Evolutionary conservation across 2,797 vertebrate species (phyloP).

Genomic region (Trichosurus vulpecula): DNA sequence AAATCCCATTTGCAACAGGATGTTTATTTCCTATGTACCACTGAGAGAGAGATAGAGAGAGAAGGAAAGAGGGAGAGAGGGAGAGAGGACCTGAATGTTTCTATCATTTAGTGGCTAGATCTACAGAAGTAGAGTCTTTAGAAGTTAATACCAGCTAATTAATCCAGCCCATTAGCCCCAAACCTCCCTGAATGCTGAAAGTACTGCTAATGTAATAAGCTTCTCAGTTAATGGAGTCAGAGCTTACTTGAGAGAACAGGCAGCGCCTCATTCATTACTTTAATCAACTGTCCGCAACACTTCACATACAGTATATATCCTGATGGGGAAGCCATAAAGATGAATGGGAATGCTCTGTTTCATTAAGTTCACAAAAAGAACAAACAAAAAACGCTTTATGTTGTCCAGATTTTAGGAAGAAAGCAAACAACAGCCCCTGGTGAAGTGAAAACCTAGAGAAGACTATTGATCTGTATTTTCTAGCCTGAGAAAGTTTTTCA

Average conservation of each 20-base stretch:
- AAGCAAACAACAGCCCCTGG: neutral
- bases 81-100: constrained; percentile 2
- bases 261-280: constrained; percentile 81
- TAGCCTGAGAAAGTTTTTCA: neutral
- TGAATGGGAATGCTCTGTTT: constrained; percentile 28
- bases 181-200: constrained; percentile 82
- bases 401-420: neutral
- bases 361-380: neutral
- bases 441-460: neutral
- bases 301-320: neutral
- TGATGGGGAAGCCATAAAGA: constrained; percentile 16
- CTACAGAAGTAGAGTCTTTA: constrained; percentile 63
- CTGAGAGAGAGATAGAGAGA: too few relatives aligned
- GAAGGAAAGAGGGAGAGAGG: too few relatives aligned
- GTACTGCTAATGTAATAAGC: constrained; percentile 86
- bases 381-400: neutral
- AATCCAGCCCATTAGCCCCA: constrained; percentile 83
- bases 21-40: constrained; percentile 41
- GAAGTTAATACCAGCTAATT: constrained; percentile 84
- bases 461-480: neutral
- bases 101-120: constrained; percentile 1
- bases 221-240: constrained; percentile 86
- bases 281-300: constrained; percentile 59
- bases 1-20: constrained; percentile 27
- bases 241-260: constrained; percentile 85